Percentiles rank a stretch among this genome's conserved stretches.
Conservation (phyloP, 2,888 invertebrate genomes). For the Podotricha telesiphe region DNA sequence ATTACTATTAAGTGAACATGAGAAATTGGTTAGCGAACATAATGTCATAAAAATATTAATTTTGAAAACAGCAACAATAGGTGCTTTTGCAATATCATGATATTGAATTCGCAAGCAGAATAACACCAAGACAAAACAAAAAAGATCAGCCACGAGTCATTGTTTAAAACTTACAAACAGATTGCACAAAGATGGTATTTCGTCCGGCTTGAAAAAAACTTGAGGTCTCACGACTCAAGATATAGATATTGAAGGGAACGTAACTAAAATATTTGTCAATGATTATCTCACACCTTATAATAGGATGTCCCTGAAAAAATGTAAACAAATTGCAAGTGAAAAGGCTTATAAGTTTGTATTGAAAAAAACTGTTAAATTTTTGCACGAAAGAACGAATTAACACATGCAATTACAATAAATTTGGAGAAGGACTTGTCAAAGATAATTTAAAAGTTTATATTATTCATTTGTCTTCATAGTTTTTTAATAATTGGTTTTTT, state of each 20-base stretch:
- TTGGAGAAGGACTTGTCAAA: too few species aligned
- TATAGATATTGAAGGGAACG: background rate
- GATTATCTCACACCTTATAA: background rate
- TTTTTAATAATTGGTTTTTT: too few species aligned
- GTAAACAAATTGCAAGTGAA: background rate
- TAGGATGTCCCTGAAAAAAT: background rate
- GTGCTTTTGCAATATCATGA: background rate
- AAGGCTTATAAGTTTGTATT: slow-evolving; percentile 5
- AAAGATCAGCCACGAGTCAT: background rate
- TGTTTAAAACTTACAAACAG: slow-evolving; percentile 1
- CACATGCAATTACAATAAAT: too few species aligned
- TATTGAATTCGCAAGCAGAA: slow-evolving; percentile 2
- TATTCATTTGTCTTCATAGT: too few species aligned
- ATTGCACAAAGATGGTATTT: background rate
- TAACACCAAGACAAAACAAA: background rate
- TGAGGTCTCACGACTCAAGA: background rate
- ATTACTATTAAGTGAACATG: too few species aligned
- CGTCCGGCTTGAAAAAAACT: background rate
- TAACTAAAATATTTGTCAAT: background rate
- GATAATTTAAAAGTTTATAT: too few species aligned
- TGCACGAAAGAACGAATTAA: too few species aligned
- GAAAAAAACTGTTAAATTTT: background rate
- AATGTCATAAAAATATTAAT: background rate
- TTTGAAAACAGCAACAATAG: background rate
- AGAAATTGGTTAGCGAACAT: too few species aligned